Evolutionary conservation across 2,888 invertebrate species (phyloP).

Genomic region (Drosophila kuntzei): DNA sequence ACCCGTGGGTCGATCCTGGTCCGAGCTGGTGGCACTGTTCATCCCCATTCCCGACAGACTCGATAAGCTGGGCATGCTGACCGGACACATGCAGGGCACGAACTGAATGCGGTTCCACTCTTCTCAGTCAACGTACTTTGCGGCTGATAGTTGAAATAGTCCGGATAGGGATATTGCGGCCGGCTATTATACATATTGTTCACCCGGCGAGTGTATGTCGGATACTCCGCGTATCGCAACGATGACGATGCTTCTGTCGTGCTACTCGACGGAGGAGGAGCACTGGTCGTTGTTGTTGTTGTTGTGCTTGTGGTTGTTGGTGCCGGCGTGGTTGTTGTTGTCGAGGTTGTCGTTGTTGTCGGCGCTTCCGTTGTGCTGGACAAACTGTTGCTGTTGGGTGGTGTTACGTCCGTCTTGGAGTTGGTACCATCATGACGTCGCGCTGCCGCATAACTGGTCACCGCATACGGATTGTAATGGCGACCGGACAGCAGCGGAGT

Average conservation of each 20-base stretch:
- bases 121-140: slow-evolving; percentile 41
- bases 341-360: slow-evolving; percentile 37
- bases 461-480: slow-evolving; percentile 71
- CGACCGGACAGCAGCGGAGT: slow-evolving; percentile 68
- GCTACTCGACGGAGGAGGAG: slow-evolving; percentile 41
- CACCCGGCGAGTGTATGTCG: slow-evolving; percentile 80
- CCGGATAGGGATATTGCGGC: slow-evolving; percentile 84
- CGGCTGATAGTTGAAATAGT: slow-evolving; percentile 78
- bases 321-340: slow-evolving; percentile 46
- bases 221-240: slow-evolving; percentile 64
- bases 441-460: slow-evolving; percentile 66
- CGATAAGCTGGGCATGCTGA: slow-evolving; percentile 70
- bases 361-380: slow-evolving; percentile 36
- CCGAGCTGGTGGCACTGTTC: slow-evolving; percentile 28
- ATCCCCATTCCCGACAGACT: slow-evolving; percentile 9
- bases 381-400: slow-evolving; percentile 39
- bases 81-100: slow-evolving; percentile 84
- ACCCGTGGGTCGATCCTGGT: slow-evolving; percentile 35
- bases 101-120: slow-evolving; percentile 73
- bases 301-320: slow-evolving; percentile 44
- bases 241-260: slow-evolving; percentile 39
- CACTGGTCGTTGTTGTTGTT: slow-evolving; percentile 58
- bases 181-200: slow-evolving; percentile 76
- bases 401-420: slow-evolving; percentile 56
- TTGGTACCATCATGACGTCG: slow-evolving; percentile 51